phyloP scores from a whole-genome alignment of 2,797 vertebrate species.

The Phataginus tricuspis region DNA sequence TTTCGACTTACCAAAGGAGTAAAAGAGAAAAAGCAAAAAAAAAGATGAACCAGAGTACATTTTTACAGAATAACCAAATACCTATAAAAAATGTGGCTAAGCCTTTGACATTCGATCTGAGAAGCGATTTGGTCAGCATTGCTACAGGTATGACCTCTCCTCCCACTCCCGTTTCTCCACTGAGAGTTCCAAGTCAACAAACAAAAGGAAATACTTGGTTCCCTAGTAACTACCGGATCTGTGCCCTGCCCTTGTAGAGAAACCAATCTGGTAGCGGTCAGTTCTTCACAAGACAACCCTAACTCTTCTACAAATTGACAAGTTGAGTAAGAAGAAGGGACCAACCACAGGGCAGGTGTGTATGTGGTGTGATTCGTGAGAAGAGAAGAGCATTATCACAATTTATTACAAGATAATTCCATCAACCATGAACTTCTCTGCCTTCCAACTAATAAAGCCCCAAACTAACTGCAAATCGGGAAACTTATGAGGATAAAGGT shows the following conservation, averaged over 20 bases:
- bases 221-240: background rate
- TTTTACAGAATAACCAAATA: background rate
- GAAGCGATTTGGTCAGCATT: background rate
- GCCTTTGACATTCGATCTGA: background rate
- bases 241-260: background rate
- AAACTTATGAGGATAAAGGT: background rate
- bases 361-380: background rate
- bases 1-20: slow-evolving; percentile 15
- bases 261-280: background rate
- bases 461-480: background rate
- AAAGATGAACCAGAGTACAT: background rate
- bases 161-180: background rate
- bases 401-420: background rate
- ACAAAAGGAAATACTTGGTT: background rate
- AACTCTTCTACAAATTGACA: background rate
- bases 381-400: background rate
- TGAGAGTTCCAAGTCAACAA: background rate
- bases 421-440: slow-evolving; percentile 38
- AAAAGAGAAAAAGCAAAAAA: slow-evolving; percentile 30
- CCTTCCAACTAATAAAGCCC: slow-evolving; percentile 17
- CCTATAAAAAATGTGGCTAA: background rate
- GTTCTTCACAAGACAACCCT: slow-evolving; percentile 9
- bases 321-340: background rate
- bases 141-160: background rate
- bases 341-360: background rate